phyloP scores from a whole-genome alignment of 2,113 vertebrate genomes.

The Rhinoderma darwinii region DNA sequence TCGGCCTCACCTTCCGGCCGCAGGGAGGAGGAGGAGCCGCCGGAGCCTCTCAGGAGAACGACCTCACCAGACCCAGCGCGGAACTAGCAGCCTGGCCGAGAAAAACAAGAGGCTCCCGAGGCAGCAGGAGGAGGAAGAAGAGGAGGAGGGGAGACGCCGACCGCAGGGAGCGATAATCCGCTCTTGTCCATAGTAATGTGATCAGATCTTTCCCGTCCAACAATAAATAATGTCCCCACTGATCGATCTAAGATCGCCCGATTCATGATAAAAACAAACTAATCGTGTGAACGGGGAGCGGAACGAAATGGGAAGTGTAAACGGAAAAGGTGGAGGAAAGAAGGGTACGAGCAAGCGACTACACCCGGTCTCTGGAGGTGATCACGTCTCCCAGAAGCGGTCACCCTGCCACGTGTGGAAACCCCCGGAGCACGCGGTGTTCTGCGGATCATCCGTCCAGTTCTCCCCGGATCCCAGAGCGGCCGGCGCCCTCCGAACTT shows the following conservation, averaged over 20 bases:
- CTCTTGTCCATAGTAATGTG: no score
- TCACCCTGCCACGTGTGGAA: neutral
- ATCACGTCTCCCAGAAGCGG: conserved; percentile 32
- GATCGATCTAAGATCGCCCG: conserved; percentile 22
- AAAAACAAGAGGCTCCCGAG: conserved; percentile 51
- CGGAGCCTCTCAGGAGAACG: conserved; percentile 62
- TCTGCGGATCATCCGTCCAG: neutral
- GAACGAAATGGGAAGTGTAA: neutral
- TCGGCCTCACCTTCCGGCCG: conserved; percentile 60
- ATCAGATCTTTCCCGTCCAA: no score
- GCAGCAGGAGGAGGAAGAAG: conserved; percentile 41
- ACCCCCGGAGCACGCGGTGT: neutral
- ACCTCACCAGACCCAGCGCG: conserved; percentile 68
- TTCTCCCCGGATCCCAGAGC: neutral
- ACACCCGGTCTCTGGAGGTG: conserved; percentile 36
- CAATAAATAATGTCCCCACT: no score
- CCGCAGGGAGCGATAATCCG: neutral
- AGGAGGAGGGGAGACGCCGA: conserved; percentile 52
- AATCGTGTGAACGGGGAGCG: neutral
- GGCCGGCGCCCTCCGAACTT: conserved; percentile 42
- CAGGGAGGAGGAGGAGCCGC: conserved; percentile 61
- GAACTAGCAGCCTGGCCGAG: conserved; percentile 60
- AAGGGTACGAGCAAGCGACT: neutral
- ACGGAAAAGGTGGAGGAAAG: neutral
- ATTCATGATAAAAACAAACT: neutral